These are phyloP conservation scores for Pristionchus fissidentatus DNA, from an alignment of 2,888 invertebrate species.

Conservation along the genomic window DNA sequence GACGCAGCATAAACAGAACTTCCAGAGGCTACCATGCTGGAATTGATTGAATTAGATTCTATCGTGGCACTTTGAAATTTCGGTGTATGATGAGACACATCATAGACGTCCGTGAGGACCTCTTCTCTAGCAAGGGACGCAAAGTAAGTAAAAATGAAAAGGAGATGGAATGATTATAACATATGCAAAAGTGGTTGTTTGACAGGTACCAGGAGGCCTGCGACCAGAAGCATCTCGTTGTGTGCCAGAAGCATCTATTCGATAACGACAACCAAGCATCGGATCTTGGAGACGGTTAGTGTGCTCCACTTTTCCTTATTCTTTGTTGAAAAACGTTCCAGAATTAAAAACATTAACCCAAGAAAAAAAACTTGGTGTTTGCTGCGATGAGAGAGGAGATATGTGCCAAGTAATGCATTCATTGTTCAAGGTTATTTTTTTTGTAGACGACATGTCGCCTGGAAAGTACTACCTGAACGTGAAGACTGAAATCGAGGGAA, in stretches of 20 bases:
- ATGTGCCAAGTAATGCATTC: background rate
- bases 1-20: too few species aligned
- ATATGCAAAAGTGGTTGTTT: too few species aligned
- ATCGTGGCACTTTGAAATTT: too few species aligned
- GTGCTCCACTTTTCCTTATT: background rate
- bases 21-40: too few species aligned
- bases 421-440: too few species aligned
- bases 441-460: constrained; percentile 39
- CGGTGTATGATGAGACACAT: too few species aligned
- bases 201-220: constrained; percentile 26
- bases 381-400: background rate
- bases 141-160: too few species aligned
- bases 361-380: background rate
- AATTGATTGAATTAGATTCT: too few species aligned
- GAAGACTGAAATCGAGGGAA: background rate
- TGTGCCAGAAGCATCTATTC: constrained; percentile 67
- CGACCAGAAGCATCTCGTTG: constrained; percentile 22
- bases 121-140: too few species aligned
- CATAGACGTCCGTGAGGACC: too few species aligned
- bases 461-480: constrained; percentile 40
- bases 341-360: background rate
- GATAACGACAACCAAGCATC: constrained; percentile 57
- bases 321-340: background rate
- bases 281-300: constrained; percentile 54
- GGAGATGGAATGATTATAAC: too few species aligned